Conservation (phyloP, 2,797 vertebrate genomes). For the Sarcophilus harrisii region DNA sequence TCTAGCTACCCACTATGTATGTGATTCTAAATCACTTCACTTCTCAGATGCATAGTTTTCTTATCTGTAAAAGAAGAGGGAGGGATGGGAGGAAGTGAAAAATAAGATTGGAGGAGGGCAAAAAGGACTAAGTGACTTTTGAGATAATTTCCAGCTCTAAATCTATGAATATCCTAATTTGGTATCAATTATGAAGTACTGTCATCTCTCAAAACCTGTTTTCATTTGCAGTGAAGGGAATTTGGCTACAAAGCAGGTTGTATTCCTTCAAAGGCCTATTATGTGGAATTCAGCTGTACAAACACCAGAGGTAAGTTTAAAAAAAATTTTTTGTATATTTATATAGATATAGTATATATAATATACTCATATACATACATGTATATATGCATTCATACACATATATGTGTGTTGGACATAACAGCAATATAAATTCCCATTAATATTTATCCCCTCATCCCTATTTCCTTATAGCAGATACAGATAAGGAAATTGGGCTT, state of each 20-base stretch:
- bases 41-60: background rate
- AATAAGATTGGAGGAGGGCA: too few species aligned
- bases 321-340: background rate
- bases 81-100: background rate
- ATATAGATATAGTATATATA: background rate
- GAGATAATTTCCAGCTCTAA: background rate
- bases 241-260: constrained; percentile 95
- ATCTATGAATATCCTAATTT: background rate
- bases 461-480: background rate
- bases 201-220: constrained; percentile 30
- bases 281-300: constrained; percentile 80
- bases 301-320: constrained; percentile 84
- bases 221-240: constrained; percentile 93
- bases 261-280: constrained; percentile 95
- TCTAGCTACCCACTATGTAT: background rate
- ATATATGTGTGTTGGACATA: background rate
- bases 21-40: background rate
- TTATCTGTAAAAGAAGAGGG: background rate
- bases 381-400: too few species aligned
- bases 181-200: background rate
- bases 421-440: background rate
- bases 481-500: background rate
- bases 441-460: background rate
- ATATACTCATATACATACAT: background rate
- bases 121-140: background rate